Evolutionary conservation across 2,113 vertebrate genomes (phyloP).

Genomic region (Erpornis zantholeuca): DNA sequence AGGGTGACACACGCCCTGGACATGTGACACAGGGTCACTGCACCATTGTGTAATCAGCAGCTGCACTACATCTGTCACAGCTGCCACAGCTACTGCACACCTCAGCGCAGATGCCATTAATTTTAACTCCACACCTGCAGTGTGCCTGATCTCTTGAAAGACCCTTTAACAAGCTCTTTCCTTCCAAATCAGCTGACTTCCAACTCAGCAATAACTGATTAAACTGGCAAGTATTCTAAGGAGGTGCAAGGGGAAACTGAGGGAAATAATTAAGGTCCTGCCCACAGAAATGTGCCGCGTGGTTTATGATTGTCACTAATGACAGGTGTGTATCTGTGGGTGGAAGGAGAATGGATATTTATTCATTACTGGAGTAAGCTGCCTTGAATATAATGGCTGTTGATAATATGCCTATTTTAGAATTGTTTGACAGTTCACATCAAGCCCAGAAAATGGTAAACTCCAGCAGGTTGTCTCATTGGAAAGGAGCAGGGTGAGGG

Average conservation of each 20-base stretch:
- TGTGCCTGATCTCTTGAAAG: neutral
- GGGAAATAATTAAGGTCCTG: neutral
- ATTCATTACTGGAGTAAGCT: neutral
- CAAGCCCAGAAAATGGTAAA: neutral
- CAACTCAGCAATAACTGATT: neutral
- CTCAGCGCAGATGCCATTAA: neutral
- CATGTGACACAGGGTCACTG: neutral
- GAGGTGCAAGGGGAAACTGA: neutral
- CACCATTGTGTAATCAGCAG: neutral
- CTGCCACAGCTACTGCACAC: neutral
- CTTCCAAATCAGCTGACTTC: neutral
- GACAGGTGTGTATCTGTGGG: neutral
- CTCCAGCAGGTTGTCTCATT: neutral
- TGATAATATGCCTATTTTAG: neutral
- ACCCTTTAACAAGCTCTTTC: neutral
- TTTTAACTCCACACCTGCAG: neutral
- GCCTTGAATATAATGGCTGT: neutral
- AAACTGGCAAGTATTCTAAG: neutral
- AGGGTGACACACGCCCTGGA: neutral
- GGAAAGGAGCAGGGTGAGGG: neutral
- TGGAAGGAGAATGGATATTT: neutral
- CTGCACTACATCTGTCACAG: neutral
- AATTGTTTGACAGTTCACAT: neutral
- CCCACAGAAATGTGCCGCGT: fast-evolving
- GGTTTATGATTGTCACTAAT: neutral